Base-by-base conservation (phyloP, 2,888 invertebrate species). In the Dysmachus trigonus region DNA sequence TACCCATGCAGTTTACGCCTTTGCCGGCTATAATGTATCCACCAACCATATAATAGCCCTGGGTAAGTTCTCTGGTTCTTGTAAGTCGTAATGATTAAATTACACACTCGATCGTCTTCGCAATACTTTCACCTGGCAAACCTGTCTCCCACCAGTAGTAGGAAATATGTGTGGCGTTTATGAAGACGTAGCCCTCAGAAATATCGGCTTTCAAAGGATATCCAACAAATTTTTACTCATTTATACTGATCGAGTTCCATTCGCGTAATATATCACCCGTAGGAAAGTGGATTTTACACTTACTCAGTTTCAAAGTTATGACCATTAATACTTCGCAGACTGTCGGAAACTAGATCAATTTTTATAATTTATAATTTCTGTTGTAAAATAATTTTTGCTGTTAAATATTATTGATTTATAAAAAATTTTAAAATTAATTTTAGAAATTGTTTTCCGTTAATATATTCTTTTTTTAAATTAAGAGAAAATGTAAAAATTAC, bases 1-100 rank as follows among this genome's bases (percentile, higher is more conserved):
- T 91, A 97, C 97, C 0, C 97, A 97, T 89, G 92, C 96, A 8
- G 94, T 97, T 10, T 97, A 97, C 90, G 94, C 96, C 5, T 97
- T 97, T 91, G 96, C 96, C 15, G 97, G 97, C 0, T 92, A 97
- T 33, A 95, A 97, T 88, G 93, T 93, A 13, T 93, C 93, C 1
- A 93, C 94, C 8, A 94, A 94, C 89, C 93, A 93, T 62, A 96
- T 97, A 82, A 94, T 93, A 89, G 94, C 96, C 86, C 92, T 97
- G 86, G 95, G 95, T 95, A 92, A 91, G 92, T 79, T 38, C 27
- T 81, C 83, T 79, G n/a, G n/a, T 47, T 73, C 51, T 38, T 38
- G 41, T 38, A 77, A 38, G 41, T 18, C 41, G 33, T 30, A 73
- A 31, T 73, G 5, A 77, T 41, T 41, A 41, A 1, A 77, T 41